Evolutionary conservation across 2,888 invertebrate genomes (phyloP), one percentile per base, ranked within the genome.

Genomic region (Bursaphelenchus okinawaensis): DNA sequence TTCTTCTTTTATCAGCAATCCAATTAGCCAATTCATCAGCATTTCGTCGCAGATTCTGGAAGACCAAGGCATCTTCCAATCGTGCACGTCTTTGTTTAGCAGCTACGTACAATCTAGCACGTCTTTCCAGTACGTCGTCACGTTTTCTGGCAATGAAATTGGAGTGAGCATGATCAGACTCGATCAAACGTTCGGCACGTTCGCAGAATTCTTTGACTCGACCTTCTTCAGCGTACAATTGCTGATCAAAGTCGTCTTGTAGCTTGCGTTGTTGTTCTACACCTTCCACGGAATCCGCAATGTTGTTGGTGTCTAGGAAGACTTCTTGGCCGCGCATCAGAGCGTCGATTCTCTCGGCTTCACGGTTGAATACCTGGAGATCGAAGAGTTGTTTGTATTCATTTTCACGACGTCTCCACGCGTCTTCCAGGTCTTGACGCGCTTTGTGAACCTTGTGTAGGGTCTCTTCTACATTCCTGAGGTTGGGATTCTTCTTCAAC

Each of bases 341-440:
- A 0, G 95, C 93, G 84, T 96, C 95, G 70, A 96, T 91, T 83
- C 94, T 91, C 83, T 96, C 95, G 0, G 94, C 94, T 84, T 96
- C 96, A 50, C 92, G 89, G 84, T 93, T 93, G 85, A 94, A 93
- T 71, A 90, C 88, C 83, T 86, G 93, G 67, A 95, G 85, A 75
- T 93, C 91, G 16, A 71, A 57, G 29, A 92, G 88, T 71, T 91
- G 89, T 75, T 62, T 57, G 52, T 69, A 74, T n/a, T 75, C 73
- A 50, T 19, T 31, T 26, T 74, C 70, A n/a, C 67, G 60, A 16
- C 31, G 26, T 22, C 58, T 56, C 73, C 71, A 75, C n/a, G 73
- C 73, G n/a, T 60, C 59, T 51, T 69, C 63, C 12, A 71, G 51
- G 12, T 52, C 62, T n/a, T 50, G 54, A 20, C 62, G 55, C 7